Conservation (phyloP, 1,140 invertebrate genomes). For the Diuraphis noxia region DNA sequence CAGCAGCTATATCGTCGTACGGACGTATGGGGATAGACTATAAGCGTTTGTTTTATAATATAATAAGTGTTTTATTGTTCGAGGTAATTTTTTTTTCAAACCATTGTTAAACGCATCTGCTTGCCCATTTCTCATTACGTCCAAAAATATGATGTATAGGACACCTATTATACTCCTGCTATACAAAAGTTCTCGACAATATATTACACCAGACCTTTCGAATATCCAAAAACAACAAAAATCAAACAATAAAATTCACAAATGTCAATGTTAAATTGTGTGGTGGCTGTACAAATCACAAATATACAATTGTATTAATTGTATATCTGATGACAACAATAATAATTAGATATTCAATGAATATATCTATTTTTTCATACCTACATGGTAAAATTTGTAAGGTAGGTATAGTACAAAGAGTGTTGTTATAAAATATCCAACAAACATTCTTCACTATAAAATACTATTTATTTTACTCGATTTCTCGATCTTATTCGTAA, state of each 20-base stretch:
- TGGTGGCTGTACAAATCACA: too few species aligned
- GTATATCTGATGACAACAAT: too few species aligned
- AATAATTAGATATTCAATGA: too few species aligned
- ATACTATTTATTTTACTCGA: too few species aligned
- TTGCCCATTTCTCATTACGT: neutral
- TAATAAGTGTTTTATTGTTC: conserved; percentile 9
- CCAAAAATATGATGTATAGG: neutral
- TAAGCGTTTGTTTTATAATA: neutral
- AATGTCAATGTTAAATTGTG: neutral
- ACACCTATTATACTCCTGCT: neutral
- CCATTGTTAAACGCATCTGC: neutral
- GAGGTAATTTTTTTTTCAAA: neutral
- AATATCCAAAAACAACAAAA: neutral
- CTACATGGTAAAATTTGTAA: too few species aligned
- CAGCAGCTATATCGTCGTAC: neutral
- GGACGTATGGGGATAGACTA: neutral
- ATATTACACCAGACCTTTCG: neutral
- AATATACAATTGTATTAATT: too few species aligned
- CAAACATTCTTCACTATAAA: too few species aligned
- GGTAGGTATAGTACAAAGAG: too few species aligned
- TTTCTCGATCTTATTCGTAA: too few species aligned
- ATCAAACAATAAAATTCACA: neutral
- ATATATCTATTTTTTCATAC: too few species aligned
- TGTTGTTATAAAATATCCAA: too few species aligned
- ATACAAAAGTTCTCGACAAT: neutral